Conservation (phyloP, 2,113 vertebrate species). For the Leptobrachium ailaonicum region DNA sequence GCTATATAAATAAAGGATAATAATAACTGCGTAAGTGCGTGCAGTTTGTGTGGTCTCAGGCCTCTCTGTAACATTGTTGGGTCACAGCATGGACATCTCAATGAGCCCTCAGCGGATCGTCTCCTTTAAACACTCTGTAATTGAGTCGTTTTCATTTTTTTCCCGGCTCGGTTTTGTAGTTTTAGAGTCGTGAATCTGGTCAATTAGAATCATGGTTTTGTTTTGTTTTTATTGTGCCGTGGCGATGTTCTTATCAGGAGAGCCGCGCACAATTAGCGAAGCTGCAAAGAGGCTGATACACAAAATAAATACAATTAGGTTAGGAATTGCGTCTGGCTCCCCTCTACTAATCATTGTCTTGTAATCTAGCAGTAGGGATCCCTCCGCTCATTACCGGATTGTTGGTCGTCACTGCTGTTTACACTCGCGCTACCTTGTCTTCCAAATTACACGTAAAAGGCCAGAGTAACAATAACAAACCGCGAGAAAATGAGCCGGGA, state of each 20-base stretch:
- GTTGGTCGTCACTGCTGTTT: constrained; percentile 13
- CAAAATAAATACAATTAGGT: constrained; percentile 1
- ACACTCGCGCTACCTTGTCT: not conserved
- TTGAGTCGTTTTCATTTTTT: not conserved
- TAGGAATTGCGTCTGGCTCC: no score
- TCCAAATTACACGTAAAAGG: not conserved
- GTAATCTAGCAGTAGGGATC: constrained; percentile 9
- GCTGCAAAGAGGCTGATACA: not conserved
- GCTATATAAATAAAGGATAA: no score
- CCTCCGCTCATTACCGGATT: constrained; percentile 2
- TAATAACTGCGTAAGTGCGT: no score
- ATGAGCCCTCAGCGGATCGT: no score
- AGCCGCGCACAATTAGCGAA: not conserved
- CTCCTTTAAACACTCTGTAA: not conserved
- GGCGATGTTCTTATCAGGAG: not conserved
- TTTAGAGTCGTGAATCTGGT: not conserved
- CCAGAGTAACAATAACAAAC: no score
- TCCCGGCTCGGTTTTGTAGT: not conserved
- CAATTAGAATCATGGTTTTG: not conserved
- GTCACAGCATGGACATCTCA: no score
- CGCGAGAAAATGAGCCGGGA: no score
- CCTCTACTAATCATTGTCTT: not conserved
- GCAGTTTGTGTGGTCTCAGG: no score
- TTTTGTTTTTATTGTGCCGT: no score
- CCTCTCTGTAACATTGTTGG: no score